Conservation (phyloP, 2,888 invertebrate genomes). For the Luperina nickerlii region DNA sequence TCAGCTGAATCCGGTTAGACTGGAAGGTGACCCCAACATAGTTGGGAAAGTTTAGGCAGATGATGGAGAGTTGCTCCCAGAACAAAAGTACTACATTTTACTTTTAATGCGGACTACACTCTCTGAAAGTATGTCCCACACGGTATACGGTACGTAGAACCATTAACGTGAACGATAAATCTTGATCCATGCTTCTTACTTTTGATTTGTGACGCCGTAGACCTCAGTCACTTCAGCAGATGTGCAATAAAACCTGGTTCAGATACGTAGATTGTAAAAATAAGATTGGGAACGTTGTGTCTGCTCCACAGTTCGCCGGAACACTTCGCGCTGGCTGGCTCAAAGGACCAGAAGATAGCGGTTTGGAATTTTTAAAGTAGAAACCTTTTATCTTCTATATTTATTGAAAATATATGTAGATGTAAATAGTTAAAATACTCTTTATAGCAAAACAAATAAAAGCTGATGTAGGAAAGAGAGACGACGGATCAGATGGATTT, state of each 20-base stretch:
- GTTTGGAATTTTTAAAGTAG: not conserved
- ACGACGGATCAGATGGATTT: not conserved
- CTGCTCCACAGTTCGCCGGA: constrained; percentile 73
- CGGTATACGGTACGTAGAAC: not conserved
- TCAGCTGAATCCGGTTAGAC: no score
- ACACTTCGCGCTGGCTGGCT: constrained; percentile 69
- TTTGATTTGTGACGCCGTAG: constrained; percentile 38
- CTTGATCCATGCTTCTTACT: not conserved
- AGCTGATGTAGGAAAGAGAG: not conserved
- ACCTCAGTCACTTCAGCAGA: constrained; percentile 53
- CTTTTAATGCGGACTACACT: not conserved
- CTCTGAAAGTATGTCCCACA: not conserved
- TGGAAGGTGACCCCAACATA: not conserved
- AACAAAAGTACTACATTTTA: not conserved
- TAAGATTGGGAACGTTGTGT: constrained; percentile 80
- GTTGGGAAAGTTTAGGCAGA: not conserved
- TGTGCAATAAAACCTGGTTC: constrained; percentile 75
- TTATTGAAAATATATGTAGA: no score
- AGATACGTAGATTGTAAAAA: constrained; percentile 83
- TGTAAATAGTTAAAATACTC: not conserved
- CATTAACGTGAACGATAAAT: constrained; percentile 1
- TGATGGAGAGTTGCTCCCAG: not conserved
- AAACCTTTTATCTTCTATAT: not conserved
- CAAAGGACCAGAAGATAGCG: constrained; percentile 51
- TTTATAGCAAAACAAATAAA: not conserved